Conservation (phyloP, 2,113 vertebrate species). For the Macquaria ambigua region DNA sequence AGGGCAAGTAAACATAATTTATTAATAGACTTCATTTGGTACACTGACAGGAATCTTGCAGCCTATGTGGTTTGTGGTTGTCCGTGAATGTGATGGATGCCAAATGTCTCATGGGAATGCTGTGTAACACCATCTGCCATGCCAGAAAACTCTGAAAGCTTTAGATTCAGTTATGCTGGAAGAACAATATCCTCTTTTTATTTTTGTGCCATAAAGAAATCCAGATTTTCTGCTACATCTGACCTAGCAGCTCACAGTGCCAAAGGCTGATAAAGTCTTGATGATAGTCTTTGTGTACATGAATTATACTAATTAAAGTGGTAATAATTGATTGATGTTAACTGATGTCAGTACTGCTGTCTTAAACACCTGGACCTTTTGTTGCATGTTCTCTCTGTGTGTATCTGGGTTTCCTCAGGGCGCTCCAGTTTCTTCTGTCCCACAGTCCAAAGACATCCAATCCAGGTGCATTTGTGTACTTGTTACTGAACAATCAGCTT, state of each 20-base stretch:
- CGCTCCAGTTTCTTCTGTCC: background rate
- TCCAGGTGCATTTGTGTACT: background rate
- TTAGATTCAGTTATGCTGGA: background rate
- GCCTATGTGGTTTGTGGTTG: background rate
- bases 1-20: background rate
- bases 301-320: background rate
- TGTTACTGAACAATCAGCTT: background rate
- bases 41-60: background rate
- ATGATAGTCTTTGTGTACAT: background rate
- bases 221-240: background rate
- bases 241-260: background rate
- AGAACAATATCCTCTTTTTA: background rate
- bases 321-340: background rate
- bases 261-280: background rate
- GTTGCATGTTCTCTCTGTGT: background rate
- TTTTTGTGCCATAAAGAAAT: background rate
- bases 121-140: background rate
- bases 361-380: background rate
- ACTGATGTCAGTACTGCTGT: background rate
- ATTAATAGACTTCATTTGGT: background rate
- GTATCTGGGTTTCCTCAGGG: background rate
- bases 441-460: background rate
- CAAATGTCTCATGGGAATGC: conserved; percentile 12
- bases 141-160: background rate
- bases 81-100: background rate